Base-by-base conservation (phyloP, 2,888 invertebrate genomes). In the Drosophila mayaguana region DNA sequence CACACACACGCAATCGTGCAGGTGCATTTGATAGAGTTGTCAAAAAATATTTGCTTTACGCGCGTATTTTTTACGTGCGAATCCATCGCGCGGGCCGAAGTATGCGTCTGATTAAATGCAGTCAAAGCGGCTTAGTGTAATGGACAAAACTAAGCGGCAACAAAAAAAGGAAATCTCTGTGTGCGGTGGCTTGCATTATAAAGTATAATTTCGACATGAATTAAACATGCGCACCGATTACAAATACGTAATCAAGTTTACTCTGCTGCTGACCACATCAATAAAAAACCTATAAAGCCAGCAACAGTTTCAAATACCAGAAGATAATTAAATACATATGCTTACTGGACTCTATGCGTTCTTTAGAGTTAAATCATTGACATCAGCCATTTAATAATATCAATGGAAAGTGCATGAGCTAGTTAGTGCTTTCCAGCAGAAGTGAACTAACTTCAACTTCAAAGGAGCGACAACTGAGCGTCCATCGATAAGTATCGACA, bases 91-190 rank as follows among this genome's bases (percentile, higher is more conserved):
- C 22, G 20, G 50, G 16, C 43, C 36, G 53, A 62, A 71, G 73
- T 77, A 59, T 79, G 77, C 72, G 75, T 59, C 70, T 87, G 89
- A 83, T 85, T 89, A 75, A 81, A 72, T 70, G 72, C 70, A 61
- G 36, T 81, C 69, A 88, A 88, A 88, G 85, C 88, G 76, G 85
- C 89, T 86, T 86, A 89, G 74, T 73, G 75, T 80, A 88, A 85
- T 83, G 74, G 69, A 77, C 68, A 73, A 72, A 71, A 71, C 67
- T 72, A 69, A 73, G 53, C 48, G 54, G 28, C 38, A 45, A 63
- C 7, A 67, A 67, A 45, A 64, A 67, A 64, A 43, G 40, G 16
- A 28, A 45, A 32, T 32, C 16, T 50, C 57, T 42, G 50, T 12
- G 20, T 64, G 71, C 55, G 75, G 84, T 68, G 48, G 81, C 73